phyloP scores from a whole-genome alignment of 2,113 vertebrate species.

The Crotophaga sulcirostris region DNA sequence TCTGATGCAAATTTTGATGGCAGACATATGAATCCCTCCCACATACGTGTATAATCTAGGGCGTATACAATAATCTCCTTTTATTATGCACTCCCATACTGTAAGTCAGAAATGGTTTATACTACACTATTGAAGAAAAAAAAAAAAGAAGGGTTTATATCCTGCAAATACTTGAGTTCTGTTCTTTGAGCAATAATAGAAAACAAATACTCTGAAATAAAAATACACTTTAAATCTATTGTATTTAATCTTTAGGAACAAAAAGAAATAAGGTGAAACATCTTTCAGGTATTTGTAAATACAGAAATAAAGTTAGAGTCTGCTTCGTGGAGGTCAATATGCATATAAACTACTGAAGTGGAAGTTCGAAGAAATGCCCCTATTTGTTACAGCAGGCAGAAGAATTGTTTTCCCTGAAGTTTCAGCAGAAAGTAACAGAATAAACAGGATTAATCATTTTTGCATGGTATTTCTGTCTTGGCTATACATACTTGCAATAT shows the following conservation, averaged over 20 bases:
- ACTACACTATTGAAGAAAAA: neutral
- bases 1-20: conserved; percentile 55
- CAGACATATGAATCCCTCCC: conserved; percentile 28
- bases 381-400: neutral
- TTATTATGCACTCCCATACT: conserved; percentile 27
- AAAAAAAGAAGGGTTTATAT: neutral
- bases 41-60: conserved; percentile 25
- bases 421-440: conserved; percentile 20
- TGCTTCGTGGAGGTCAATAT: neutral
- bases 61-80: neutral
- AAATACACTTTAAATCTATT: neutral
- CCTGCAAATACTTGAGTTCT: neutral
- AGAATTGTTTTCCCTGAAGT: neutral
- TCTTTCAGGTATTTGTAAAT: neutral
- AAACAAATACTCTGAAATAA: neutral
- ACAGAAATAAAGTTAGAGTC: conserved; percentile 50
- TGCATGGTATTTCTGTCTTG: conserved; percentile 9
- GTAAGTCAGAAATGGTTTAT: conserved; percentile 21
- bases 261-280: neutral
- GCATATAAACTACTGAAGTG: neutral
- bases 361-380: conserved; percentile 45
- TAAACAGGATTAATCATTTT: conserved; percentile 16
- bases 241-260: neutral
- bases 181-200: neutral
- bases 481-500: neutral